Base-by-base conservation (phyloP, 2,113 vertebrate species). In the Nothobranchius furzeri region DNA sequence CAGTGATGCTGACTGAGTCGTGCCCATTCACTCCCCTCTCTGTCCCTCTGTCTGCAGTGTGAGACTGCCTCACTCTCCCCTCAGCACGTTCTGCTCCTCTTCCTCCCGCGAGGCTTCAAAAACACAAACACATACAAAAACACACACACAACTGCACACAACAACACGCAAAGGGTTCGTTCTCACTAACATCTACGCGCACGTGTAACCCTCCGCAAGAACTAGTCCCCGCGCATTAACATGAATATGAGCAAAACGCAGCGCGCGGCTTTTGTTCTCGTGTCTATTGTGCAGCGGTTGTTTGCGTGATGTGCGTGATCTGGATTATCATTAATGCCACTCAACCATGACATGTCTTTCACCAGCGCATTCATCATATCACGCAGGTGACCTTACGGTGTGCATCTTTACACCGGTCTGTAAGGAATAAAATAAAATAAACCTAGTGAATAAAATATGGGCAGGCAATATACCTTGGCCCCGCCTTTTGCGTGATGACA, bases 371-470 rank as follows among this genome's bases (percentile, higher is more conserved):
- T 68, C 60, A 72, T 86, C 62, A 75, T 81, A 61, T 87, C 87
- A 91, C 83, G 53, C 79, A 84, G 84, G 82, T 89, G 85, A 82
- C 75, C 56, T 67, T 82, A 60, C 25, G 30, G 57, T 61, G 10
- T 60, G 47, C 43, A 58, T 8, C 15, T 58, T 52, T n/a, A 12
- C 36, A 55, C 45, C 58, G 9, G 47, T 75, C 57, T 17, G 55
- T 30, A 66, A 73, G 79, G 45, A 82, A 47, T 52, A 6, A 87
- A 48, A 66, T 68, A 3, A 55, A 87, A 82, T 84, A 91, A 88
- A 86, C 87, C 88, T 84, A 74, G 63, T 78, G 70, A 78, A 79
- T 86, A 72, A 71, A 81, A 84, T 62, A 76, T 63, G 54, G 60
- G 46, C 12, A 37, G 1, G 20, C 20, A 20, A 20, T 20, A 20